Conservation (phyloP, 2,888 invertebrate species). For the Chalcosyrphus nemorum region DNA sequence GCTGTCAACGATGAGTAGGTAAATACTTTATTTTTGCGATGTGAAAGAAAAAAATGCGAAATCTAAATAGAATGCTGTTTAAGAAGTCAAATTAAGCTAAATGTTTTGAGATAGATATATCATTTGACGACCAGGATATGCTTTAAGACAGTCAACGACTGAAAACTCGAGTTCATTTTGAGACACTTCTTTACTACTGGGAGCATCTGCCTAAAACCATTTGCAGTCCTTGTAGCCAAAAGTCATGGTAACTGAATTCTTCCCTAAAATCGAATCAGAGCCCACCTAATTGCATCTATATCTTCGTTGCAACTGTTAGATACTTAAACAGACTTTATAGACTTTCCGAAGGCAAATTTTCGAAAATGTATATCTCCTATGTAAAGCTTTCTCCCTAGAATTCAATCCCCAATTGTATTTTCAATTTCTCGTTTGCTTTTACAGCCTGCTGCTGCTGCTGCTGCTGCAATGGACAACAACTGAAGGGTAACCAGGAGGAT, state of each 20-base stretch:
- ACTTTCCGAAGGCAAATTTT: constrained; percentile 28
- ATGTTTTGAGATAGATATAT: too few relatives aligned
- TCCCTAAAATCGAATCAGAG: background rate
- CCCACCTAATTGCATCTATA: constrained; percentile 43
- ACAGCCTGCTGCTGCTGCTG: constrained; percentile 28
- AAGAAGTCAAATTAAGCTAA: too few relatives aligned
- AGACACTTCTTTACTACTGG: too few relatives aligned
- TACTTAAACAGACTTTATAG: constrained; percentile 31
- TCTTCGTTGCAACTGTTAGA: constrained; percentile 8
- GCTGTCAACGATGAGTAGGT: too few relatives aligned
- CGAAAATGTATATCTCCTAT: constrained; percentile 25
- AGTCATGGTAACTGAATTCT: background rate
- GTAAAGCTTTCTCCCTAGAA: constrained; percentile 15
- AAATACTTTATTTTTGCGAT: too few relatives aligned
- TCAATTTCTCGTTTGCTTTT: constrained; percentile 26
- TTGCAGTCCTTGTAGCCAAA: background rate
- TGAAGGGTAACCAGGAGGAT: constrained; percentile 84
- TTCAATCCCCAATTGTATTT: constrained; percentile 41
- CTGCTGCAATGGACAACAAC: constrained; percentile 73
- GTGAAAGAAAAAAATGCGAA: too few relatives aligned
- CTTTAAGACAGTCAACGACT: too few relatives aligned
- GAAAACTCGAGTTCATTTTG: too few relatives aligned
- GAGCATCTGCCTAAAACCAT: background rate
- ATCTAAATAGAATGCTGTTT: too few relatives aligned
- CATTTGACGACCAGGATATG: too few relatives aligned